A percentile compares a stretch with the other conserved stretches of the same genome.
Conservation (phyloP, 1,140 invertebrate species). For the Drosophila pseudoananassae region DNA sequence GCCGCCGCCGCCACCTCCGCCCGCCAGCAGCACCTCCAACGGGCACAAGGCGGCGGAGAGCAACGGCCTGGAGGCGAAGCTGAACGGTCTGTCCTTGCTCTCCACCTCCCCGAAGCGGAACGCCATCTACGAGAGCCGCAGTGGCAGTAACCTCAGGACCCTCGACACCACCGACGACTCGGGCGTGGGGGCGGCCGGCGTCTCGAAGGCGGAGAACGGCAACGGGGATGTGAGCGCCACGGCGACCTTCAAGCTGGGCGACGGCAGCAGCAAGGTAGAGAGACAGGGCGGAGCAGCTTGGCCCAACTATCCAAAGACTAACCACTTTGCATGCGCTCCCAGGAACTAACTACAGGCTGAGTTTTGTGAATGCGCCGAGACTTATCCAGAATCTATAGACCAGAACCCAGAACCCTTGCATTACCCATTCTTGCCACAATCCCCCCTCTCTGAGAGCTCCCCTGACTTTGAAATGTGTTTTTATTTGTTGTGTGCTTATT, state of each 20-base stretch:
- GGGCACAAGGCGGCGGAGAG: conserved; percentile 27
- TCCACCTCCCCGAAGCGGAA: conserved; percentile 63
- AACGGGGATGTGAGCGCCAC: conserved; percentile 59
- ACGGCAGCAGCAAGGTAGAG: conserved; percentile 62
- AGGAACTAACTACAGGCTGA: not conserved
- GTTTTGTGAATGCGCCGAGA: not conserved
- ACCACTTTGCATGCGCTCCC: not conserved
- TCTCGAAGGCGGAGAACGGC: conserved; percentile 6
- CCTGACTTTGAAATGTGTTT: not conserved
- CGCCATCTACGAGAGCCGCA: conserved; percentile 61
- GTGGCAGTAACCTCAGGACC: conserved; percentile 12
- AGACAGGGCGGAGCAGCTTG: not conserved
- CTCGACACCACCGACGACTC: conserved; percentile 65
- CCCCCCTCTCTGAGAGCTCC: not conserved
- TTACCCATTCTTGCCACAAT: conserved; percentile 5
- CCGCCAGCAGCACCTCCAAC: conserved; percentile 11
- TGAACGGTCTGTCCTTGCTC: conserved; percentile 62
- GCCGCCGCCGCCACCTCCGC: not conserved
- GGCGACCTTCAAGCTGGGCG: conserved; percentile 57
- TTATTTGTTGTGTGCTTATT: not conserved
- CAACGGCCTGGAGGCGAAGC: conserved; percentile 57
- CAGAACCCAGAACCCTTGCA: conserved; percentile 2
- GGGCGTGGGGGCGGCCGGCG: conserved; percentile 4
- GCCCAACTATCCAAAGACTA: not conserved
- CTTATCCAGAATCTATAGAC: not conserved